Conservation (phyloP, 2,113 vertebrate species). For the Nothoprocta pentlandii region DNA sequence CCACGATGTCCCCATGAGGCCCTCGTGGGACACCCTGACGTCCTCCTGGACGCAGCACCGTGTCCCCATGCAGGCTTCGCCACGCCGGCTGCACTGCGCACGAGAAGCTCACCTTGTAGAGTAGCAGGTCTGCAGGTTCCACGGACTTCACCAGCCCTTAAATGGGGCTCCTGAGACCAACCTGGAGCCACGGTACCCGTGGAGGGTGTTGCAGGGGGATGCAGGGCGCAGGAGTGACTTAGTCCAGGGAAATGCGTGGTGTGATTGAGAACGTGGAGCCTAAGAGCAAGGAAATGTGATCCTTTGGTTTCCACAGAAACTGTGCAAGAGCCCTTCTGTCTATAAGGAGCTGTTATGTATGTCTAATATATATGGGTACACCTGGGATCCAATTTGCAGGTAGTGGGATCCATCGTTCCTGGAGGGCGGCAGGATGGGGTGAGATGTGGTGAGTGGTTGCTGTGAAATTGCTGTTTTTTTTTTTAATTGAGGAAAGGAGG, state of each 20-base stretch:
- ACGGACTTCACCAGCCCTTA: accelerated
- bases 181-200: accelerated
- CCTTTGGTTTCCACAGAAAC: slow-evolving; percentile 68
- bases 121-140: accelerated
- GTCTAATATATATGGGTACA: slow-evolving; percentile 19
- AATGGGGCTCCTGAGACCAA: not conserved
- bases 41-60: not conserved
- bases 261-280: slow-evolving; percentile 23
- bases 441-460: not conserved
- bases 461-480: not conserved
- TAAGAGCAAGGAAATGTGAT: slow-evolving; percentile 42
- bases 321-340: slow-evolving; percentile 34
- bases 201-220: not conserved
- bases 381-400: slow-evolving; percentile 47
- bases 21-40: not conserved
- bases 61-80: not conserved
- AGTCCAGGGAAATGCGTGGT: slow-evolving; percentile 37
- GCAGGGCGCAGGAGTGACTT: slow-evolving; percentile 14
- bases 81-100: not conserved
- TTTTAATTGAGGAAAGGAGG: slow-evolving; percentile 35
- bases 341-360: slow-evolving; percentile 44
- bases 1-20: not conserved
- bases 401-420: slow-evolving; percentile 31
- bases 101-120: not conserved
- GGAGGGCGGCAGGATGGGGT: not conserved